phyloP scores from a whole-genome alignment of 2,113 vertebrate genomes.

The Spea bombifrons region DNA sequence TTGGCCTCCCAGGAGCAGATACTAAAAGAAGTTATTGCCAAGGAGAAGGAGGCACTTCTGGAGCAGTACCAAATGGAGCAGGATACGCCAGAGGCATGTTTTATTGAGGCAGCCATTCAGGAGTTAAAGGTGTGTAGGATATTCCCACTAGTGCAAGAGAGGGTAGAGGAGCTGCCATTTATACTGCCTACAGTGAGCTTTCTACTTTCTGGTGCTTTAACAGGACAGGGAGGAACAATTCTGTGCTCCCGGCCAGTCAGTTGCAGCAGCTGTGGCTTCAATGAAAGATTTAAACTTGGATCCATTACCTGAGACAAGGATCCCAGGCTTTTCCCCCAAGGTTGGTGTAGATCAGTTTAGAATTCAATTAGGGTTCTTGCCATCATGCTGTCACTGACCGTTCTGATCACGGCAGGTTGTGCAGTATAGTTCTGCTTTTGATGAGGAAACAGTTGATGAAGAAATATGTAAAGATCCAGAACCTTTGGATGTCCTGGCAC shows the following conservation, averaged over 20 bases:
- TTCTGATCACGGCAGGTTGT: constrained; percentile 65
- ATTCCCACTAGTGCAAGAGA: background rate
- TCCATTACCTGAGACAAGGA: background rate
- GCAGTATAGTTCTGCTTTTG: constrained; percentile 85
- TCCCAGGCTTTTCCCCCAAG: background rate
- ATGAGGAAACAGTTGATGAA: constrained; percentile 76
- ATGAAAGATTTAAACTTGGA: constrained; percentile 21
- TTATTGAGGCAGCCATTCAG: constrained; percentile 90
- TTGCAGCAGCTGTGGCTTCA: background rate
- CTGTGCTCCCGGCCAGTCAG: background rate
- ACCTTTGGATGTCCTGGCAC: constrained; percentile 53
- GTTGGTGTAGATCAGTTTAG: constrained; percentile 1
- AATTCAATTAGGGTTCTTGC: too few species aligned
- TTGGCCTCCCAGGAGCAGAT: constrained; percentile 85
- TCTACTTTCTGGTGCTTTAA: background rate
- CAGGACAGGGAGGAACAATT: constrained; percentile 21
- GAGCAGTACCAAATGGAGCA: constrained; percentile 83
- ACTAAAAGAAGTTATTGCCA: constrained; percentile 74
- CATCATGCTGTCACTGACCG: background rate
- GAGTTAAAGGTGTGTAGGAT: constrained; percentile 79
- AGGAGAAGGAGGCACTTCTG: constrained; percentile 79
- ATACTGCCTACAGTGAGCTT: background rate
- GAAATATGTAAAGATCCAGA: constrained; percentile 48
- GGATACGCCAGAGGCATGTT: constrained; percentile 78
- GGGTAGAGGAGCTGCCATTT: background rate